phyloP scores from a whole-genome alignment of 2,888 invertebrate species.

The Liopterus haemorrhoidalis region DNA sequence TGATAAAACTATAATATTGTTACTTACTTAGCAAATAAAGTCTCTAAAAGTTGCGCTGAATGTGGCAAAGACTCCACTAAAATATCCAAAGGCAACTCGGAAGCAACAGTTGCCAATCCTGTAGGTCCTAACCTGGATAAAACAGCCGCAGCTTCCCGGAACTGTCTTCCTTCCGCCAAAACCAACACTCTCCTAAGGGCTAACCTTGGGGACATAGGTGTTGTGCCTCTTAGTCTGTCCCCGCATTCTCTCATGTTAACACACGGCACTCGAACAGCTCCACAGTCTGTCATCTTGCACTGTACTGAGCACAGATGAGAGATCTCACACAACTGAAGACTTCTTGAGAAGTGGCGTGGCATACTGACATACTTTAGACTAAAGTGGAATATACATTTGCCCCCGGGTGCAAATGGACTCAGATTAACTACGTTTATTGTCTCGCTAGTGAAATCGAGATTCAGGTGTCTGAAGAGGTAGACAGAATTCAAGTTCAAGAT shows the following conservation, averaged over 20 bases:
- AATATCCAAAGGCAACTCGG: constrained; percentile 78
- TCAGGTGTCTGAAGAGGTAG: too few species aligned
- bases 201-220: constrained; percentile 60
- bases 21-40: constrained; percentile 64
- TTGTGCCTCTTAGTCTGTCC: constrained; percentile 60
- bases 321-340: too few species aligned
- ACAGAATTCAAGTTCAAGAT: too few species aligned
- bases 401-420: too few species aligned
- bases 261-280: constrained; percentile 21
- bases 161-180: constrained; percentile 81
- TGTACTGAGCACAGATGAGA: too few species aligned
- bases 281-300: constrained; percentile 20
- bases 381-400: too few species aligned
- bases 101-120: constrained; percentile 68
- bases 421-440: too few species aligned
- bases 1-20: constrained; percentile 41
- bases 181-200: constrained; percentile 67
- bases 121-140: constrained; percentile 73
- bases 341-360: too few species aligned
- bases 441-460: too few species aligned
- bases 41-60: constrained; percentile 79
- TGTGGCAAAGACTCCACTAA: constrained; percentile 86
- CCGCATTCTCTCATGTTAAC: constrained; percentile 61
- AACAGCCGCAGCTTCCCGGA: constrained; percentile 83
- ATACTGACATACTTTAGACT: too few species aligned